These are phyloP conservation scores for Eustalomyia histrio DNA, from an alignment of 2,888 invertebrate genomes.

Conservation along the genomic window DNA sequence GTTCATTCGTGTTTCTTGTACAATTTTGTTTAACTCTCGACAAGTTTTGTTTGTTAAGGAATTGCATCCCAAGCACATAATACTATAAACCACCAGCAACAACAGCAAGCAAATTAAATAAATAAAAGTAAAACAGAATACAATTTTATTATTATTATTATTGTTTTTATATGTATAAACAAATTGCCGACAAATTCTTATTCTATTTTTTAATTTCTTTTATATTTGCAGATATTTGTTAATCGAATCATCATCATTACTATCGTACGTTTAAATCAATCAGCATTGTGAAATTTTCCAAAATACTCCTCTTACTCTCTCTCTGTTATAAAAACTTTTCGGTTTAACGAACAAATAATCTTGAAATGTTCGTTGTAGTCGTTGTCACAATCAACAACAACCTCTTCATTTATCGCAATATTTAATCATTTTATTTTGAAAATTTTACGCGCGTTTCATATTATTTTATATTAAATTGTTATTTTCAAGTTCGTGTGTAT, in stretches of 20 bases:
- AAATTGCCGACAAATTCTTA: neutral
- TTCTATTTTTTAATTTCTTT: slow-evolving; percentile 13
- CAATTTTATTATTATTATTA: neutral
- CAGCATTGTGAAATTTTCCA: slow-evolving; percentile 39
- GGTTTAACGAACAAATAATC: neutral
- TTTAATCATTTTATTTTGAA: slow-evolving; percentile 7
- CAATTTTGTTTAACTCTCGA: slow-evolving; percentile 32
- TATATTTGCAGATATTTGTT: slow-evolving; percentile 20
- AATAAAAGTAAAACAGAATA: slow-evolving; percentile 8
- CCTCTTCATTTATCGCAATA: slow-evolving; percentile 1
- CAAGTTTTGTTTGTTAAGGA: slow-evolving; percentile 32
- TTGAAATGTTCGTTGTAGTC: slow-evolving; percentile 16
- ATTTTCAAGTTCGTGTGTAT: neutral
- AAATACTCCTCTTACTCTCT: slow-evolving; percentile 4
- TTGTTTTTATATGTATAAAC: slow-evolving; percentile 2
- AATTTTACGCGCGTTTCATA: slow-evolving; percentile 26
- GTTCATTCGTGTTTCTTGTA: slow-evolving; percentile 34
- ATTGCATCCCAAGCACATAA: slow-evolving; percentile 36
- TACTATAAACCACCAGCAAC: slow-evolving; percentile 30
- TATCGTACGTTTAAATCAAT: slow-evolving; percentile 18
- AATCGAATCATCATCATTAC: neutral
- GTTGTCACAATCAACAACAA: neutral
- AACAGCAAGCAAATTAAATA: slow-evolving; percentile 14
- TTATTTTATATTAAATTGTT: slow-evolving; percentile 11
- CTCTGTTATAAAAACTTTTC: neutral